Base-by-base conservation (phyloP, 2,888 invertebrate genomes). In the Seira sanloemensis region DNA sequence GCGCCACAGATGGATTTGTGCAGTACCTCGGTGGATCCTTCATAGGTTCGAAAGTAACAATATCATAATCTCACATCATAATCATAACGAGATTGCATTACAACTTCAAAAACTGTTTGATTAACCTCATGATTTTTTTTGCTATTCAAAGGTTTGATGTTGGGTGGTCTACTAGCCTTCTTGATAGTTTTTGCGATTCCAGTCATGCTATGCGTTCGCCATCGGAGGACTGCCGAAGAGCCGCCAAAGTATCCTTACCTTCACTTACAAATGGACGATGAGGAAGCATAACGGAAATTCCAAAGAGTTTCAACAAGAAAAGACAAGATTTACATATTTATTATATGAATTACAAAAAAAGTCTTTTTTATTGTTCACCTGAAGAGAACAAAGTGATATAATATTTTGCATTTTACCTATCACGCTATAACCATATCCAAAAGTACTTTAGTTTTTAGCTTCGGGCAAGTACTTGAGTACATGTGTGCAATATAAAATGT, bases 1-100 rank as follows among this genome's bases (percentile, higher is more conserved):
- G 96, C 90, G 90, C 91, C 67, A 69, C 58, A 21, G 37, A 65
- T 5, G 74, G 66, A n/a, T 79, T 84, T 76, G 72, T 73, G 7
- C 54, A 26, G 37, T 66, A n/a, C 24, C 67, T 71, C 68, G 84
- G 71, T 9, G 27, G 75, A 23, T 71, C 73, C 1, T n/a, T 46
- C 16, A 23, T 80, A 0, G 46, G 65, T 75, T 37, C 37, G 37
- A 12, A 37, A 37, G 12, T 7, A 37, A n/a, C n/a, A n/a, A n/a
- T n/a, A n/a, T n/a, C n/a, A n/a, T n/a, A n/a, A n/a, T n/a, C n/a
- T n/a, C n/a, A n/a, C n/a, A n/a, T n/a, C n/a, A n/a, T n/a, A n/a
- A n/a, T n/a, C n/a, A n/a, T n/a, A n/a, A n/a, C n/a, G n/a, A n/a
- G n/a, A n/a, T n/a, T n/a, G n/a, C n/a, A n/a, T n/a, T n/a, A n/a